phyloP scores from a whole-genome alignment of 2,113 vertebrate species.

The Notothenia rossii region DNA sequence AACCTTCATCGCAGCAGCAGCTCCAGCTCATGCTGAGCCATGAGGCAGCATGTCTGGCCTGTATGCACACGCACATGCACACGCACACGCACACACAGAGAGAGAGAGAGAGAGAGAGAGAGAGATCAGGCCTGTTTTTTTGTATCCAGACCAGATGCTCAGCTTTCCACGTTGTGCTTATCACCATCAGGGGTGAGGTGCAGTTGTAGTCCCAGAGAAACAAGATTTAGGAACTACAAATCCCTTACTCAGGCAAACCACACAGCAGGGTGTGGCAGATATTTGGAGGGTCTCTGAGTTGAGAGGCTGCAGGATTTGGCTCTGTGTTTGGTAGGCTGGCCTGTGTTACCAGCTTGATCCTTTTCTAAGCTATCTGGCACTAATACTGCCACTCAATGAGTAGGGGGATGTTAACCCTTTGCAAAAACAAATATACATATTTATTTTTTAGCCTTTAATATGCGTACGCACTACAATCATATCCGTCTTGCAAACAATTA shows the following conservation, averaged over 20 bases:
- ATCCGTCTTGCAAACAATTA: not conserved
- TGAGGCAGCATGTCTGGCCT: conserved; percentile 50
- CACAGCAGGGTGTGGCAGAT: conserved; percentile 20
- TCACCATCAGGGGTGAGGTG: conserved; percentile 3
- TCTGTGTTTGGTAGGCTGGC: conserved; percentile 15
- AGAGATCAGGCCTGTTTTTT: conserved; percentile 15
- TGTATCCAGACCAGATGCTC: conserved; percentile 69
- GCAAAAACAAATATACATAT: conserved; percentile 26
- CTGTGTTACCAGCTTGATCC: conserved; percentile 26
- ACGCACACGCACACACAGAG: conserved; percentile 27
- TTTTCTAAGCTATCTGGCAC: conserved; percentile 13
- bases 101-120: not conserved
- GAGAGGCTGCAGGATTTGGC: conserved; percentile 31
- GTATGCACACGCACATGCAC: conserved; percentile 21
- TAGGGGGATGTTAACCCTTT: not conserved
- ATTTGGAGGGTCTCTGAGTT: conserved; percentile 29
- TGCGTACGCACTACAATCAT: not conserved
- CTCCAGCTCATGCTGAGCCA: conserved; percentile 52
- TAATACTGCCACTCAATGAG: not conserved
- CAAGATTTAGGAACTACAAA: conserved; percentile 44
- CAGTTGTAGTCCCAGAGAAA: conserved; percentile 46
- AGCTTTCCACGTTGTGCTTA: conserved; percentile 39
- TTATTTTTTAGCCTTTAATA: not conserved
- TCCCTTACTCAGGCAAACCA: conserved; percentile 37
- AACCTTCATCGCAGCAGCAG: conserved; percentile 52